Percentiles rank a stretch among this genome's conserved stretches.
Conservation (phyloP, 2,797 vertebrate species). For the Epinephelus malabaricus region DNA sequence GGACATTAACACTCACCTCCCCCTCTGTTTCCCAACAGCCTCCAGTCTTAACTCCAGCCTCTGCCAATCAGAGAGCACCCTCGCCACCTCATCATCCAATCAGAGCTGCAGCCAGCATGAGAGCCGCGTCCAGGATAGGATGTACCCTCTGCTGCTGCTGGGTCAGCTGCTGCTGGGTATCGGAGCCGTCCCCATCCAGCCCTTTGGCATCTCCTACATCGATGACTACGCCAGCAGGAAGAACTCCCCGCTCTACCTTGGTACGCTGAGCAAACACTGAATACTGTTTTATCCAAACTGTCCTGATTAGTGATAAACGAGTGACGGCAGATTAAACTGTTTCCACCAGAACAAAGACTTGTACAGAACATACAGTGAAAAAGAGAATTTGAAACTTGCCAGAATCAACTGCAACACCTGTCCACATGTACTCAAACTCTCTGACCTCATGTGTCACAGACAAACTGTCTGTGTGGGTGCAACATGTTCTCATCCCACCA, state of each 20-base stretch:
- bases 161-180: constrained; percentile 93
- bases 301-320: no score
- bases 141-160: constrained; percentile 88
- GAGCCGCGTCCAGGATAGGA: constrained; percentile 60
- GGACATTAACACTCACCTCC: not conserved
- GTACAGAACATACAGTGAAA: no score
- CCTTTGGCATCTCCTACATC: constrained; percentile 97
- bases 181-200: constrained; percentile 93
- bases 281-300: no score
- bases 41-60: constrained; percentile 72
- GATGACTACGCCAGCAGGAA: constrained; percentile 92
- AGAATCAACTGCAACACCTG: no score
- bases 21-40: constrained; percentile 53
- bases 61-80: constrained; percentile 51
- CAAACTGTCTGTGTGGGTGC: no score
- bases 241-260: constrained; percentile 95
- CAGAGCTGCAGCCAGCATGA: constrained; percentile 72
- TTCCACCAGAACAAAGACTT: no score
- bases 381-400: no score
- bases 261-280: constrained; percentile 69
- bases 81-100: constrained; percentile 35
- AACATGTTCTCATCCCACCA: no score
- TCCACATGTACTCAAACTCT: no score
- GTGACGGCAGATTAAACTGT: no score
- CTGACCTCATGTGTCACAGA: no score